These are phyloP conservation scores for Drosophila repletoides DNA, from an alignment of 1,140 invertebrate species.

Conservation along the genomic window DNA sequence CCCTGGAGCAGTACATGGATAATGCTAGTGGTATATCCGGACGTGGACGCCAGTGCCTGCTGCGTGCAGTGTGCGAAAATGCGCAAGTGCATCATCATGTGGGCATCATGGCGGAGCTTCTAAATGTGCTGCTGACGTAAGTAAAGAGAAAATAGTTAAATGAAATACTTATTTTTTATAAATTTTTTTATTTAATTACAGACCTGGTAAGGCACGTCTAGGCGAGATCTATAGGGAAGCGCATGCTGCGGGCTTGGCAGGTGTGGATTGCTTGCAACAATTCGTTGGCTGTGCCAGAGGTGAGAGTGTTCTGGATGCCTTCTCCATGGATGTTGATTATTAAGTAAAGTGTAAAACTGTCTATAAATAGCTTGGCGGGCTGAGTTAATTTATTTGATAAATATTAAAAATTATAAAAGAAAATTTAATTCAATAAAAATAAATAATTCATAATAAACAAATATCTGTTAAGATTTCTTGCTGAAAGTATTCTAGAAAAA, in stretches of 20 bases:
- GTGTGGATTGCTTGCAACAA: constrained; percentile 54
- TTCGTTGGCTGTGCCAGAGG: constrained; percentile 54
- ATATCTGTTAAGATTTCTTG: too few species aligned
- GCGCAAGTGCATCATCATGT: constrained; percentile 72
- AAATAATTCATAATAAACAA: constrained; percentile 21
- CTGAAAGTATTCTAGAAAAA: too few species aligned
- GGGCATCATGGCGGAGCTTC: constrained; percentile 65
- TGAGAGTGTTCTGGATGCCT: constrained; percentile 55
- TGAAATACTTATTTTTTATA: not conserved
- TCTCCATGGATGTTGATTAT: constrained; percentile 41
- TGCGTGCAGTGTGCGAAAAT: constrained; percentile 78
- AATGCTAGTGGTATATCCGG: constrained; percentile 28
- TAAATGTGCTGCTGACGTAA: constrained; percentile 72
- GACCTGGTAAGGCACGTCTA: constrained; percentile 59
- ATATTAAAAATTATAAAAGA: not conserved
- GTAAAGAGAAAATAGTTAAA: constrained; percentile 11
- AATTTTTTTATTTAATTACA: constrained; percentile 23
- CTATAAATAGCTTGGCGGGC: constrained; percentile 12
- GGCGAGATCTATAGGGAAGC: constrained; percentile 51
- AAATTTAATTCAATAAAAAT: not conserved
- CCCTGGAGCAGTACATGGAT: constrained; percentile 70
- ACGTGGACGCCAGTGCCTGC: constrained; percentile 51
- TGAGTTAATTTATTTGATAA: constrained; percentile 9
- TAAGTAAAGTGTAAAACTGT: not conserved
- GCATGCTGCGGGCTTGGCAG: constrained; percentile 49